Percentiles rank a stretch among this genome's conserved stretches.
Conservation (phyloP, 2,888 invertebrate species). For the Polyommatus iphigenia region DNA sequence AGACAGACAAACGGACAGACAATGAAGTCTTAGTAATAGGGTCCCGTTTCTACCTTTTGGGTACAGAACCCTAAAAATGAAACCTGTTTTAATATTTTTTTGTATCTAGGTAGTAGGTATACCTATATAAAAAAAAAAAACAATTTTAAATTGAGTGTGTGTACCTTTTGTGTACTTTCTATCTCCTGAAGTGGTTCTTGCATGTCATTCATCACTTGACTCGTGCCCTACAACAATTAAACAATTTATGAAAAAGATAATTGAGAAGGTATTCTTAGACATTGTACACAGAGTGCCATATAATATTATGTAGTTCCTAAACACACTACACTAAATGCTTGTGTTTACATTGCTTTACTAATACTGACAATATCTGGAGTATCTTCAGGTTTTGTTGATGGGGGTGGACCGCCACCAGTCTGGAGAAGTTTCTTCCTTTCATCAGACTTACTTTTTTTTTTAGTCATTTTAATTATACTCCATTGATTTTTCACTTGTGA, state of each 20-base stretch:
- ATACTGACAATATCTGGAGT: too few species aligned
- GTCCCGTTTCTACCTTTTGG: too few species aligned
- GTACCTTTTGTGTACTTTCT: not conserved
- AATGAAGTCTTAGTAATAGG: too few species aligned
- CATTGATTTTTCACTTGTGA: not conserved
- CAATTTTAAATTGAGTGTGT: not conserved
- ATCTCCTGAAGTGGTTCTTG: not conserved
- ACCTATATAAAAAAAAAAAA: too few species aligned
- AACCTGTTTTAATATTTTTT: conserved; percentile 6
- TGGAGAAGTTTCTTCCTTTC: not conserved
- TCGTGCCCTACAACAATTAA: conserved; percentile 1
- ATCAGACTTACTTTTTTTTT: not conserved
- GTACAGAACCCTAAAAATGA: not conserved
- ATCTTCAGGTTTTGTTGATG: not conserved
- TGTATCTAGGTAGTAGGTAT: not conserved
- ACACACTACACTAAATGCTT: too few species aligned
- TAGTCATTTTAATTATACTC: not conserved
- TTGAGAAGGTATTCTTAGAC: not conserved
- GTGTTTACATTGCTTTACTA: too few species aligned
- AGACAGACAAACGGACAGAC: too few species aligned
- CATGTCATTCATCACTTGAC: not conserved
- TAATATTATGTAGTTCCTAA: too few species aligned
- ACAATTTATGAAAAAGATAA: not conserved
- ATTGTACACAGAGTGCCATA: too few species aligned
- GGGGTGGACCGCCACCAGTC: not conserved